phyloP scores from a whole-genome alignment of 2,888 invertebrate species.

The Liopterus haemorrhoidalis region DNA sequence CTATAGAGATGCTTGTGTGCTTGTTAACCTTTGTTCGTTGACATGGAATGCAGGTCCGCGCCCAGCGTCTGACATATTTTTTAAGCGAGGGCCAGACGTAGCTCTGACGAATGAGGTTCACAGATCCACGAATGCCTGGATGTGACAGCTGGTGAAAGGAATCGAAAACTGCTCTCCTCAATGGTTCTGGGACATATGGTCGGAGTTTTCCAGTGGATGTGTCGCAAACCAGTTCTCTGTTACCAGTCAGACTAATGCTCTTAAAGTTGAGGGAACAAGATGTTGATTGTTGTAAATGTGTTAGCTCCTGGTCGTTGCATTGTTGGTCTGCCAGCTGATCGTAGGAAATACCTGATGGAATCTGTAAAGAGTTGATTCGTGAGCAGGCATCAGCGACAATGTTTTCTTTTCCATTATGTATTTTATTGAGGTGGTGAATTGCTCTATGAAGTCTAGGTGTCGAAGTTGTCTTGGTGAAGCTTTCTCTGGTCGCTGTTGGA shows the following conservation, averaged over 20 bases:
- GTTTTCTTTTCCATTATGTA: too few relatives aligned
- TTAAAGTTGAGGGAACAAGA: too few relatives aligned
- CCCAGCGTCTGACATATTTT: constrained; percentile 2
- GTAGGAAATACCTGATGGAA: too few relatives aligned
- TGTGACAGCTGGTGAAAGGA: constrained; percentile 6
- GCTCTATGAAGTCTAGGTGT: constrained; percentile 18
- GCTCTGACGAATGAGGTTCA: neutral
- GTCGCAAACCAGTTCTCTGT: too few relatives aligned
- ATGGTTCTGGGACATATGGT: constrained; percentile 4
- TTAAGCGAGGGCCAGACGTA: constrained; percentile 8
- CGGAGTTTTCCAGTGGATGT: constrained; percentile 1
- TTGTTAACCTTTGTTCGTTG: constrained; percentile 1
- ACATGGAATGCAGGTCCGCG: constrained; percentile 6
- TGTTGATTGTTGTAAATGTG: too few relatives aligned
- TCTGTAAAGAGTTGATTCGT: too few relatives aligned
- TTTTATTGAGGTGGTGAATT: constrained; percentile 23
- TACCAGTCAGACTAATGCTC: too few relatives aligned
- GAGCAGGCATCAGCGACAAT: too few relatives aligned
- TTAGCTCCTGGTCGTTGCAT: too few relatives aligned
- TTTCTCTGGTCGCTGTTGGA: constrained; percentile 35
- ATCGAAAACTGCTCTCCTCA: constrained; percentile 4
- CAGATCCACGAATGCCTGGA: constrained; percentile 5
- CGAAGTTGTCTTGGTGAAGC: constrained; percentile 20
- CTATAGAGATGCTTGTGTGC: too few relatives aligned
- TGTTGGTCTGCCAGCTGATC: too few relatives aligned